These are phyloP conservation scores for Micromesistius poutassou DNA, from an alignment of 2,797 vertebrate genomes.

Conservation along the genomic window DNA sequence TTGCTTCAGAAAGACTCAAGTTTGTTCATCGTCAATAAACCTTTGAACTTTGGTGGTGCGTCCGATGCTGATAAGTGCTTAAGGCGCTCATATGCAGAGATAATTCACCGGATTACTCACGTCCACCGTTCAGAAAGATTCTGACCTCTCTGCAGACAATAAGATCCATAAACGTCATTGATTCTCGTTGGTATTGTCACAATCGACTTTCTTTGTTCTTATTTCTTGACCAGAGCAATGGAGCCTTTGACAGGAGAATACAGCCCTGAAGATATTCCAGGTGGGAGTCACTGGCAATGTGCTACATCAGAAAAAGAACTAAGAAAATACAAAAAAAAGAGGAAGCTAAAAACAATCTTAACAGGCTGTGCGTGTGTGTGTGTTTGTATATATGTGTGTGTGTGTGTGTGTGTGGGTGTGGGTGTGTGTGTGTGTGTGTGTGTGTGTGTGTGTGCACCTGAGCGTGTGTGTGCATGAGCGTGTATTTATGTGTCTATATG, in stretches of 20 bases:
- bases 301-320: background rate
- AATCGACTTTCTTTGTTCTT: conserved; percentile 13
- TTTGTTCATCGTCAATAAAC: conserved; percentile 53
- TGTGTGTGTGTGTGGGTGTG: background rate
- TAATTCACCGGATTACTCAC: conserved; percentile 7
- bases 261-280: conserved; percentile 79
- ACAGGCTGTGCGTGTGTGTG: background rate
- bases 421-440: background rate
- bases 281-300: conserved; percentile 64
- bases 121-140: background rate
- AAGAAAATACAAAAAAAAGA: too few species aligned
- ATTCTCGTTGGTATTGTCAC: background rate
- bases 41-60: conserved; percentile 60
- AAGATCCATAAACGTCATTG: background rate
- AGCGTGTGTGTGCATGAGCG: background rate
- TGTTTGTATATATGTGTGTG: background rate
- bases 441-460: background rate
- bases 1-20: conserved; percentile 14
- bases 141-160: background rate
- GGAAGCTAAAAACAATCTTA: background rate
- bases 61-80: conserved; percentile 21
- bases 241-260: conserved; percentile 79
- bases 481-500: too few species aligned
- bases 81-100: conserved; percentile 9
- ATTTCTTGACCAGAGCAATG: conserved; percentile 64